phyloP scores from a whole-genome alignment of 2,797 vertebrate genomes.

The Amphiprion clarkii region DNA sequence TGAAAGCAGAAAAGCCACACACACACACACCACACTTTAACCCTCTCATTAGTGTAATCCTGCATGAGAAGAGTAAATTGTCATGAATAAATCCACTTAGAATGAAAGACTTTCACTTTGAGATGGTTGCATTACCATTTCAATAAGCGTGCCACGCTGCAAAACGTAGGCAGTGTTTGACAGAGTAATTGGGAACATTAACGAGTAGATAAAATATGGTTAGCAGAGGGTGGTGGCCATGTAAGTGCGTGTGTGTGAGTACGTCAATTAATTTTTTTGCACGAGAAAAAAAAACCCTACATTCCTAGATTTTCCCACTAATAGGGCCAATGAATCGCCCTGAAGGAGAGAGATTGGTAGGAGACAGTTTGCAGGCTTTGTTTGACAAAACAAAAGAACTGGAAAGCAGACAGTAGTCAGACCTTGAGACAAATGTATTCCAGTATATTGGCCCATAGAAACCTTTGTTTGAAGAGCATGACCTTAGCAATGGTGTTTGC shows the following conservation, averaged over 20 bases:
- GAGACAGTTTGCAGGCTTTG: slow-evolving; percentile 59
- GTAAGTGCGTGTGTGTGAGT: slow-evolving; percentile 31
- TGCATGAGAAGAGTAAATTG: slow-evolving; percentile 80
- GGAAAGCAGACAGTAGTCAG: slow-evolving; percentile 62
- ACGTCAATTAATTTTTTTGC: slow-evolving; percentile 62
- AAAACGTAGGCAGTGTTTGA: slow-evolving; percentile 78
- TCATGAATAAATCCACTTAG: slow-evolving; percentile 87
- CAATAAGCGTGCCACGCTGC: slow-evolving; percentile 74
- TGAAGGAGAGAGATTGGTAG: slow-evolving; percentile 42
- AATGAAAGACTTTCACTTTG: slow-evolving; percentile 82
- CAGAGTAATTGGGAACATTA: slow-evolving; percentile 84
- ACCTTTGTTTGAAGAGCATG: slow-evolving; percentile 69
- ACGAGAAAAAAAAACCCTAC: slow-evolving; percentile 24
- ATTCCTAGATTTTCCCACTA: slow-evolving; percentile 53
- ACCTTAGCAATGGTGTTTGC: slow-evolving; percentile 59
- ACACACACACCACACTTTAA: slow-evolving; percentile 68
- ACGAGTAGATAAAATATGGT: slow-evolving; percentile 80
- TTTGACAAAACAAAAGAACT: slow-evolving; percentile 73
- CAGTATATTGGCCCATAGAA: slow-evolving; percentile 48
- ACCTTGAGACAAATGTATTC: slow-evolving; percentile 75
- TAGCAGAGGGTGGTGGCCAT: slow-evolving; percentile 48
- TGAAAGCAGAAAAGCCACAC: slow-evolving; percentile 66
- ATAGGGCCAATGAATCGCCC: slow-evolving; percentile 53
- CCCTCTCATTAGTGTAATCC: slow-evolving; percentile 86
- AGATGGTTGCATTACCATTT: slow-evolving; percentile 84